A percentile compares a stretch with the other conserved stretches of the same genome.
Evolutionary conservation across 2,797 vertebrate genomes (phyloP).

Genomic region (Cichlasoma orientale): DNA sequence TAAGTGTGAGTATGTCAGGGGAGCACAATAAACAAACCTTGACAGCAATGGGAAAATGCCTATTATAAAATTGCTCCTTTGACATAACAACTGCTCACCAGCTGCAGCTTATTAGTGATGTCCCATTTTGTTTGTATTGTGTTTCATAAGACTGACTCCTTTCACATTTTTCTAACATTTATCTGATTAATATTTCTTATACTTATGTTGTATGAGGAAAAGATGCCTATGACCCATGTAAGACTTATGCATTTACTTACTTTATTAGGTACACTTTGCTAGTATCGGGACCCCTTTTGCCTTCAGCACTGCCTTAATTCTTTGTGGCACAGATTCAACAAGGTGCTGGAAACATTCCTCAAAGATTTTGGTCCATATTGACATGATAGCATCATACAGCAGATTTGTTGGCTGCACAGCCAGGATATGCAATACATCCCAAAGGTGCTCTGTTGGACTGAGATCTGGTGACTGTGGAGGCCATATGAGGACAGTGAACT

Average conservation of each 20-base stretch:
- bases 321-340: no score
- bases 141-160: neutral
- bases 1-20: neutral
- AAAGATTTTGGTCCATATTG: no score
- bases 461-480: no score
- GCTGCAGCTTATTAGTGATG: neutral
- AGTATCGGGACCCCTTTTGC: neutral
- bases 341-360: no score
- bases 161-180: neutral
- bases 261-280: neutral
- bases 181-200: no score
- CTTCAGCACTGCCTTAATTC: neutral
- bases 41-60: conserved; percentile 20
- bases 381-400: no score
- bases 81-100: conserved; percentile 19
- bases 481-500: no score
- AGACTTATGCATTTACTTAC: neutral
- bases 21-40: conserved; percentile 20
- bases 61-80: conserved; percentile 9
- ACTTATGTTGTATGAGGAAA: no score
- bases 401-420: no score
- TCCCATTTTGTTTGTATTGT: neutral
- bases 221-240: neutral
- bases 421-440: no score
- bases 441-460: no score